Percentiles rank a stretch among this genome's conserved stretches.
Conservation (phyloP, 2,113 vertebrate genomes). For the Corythoichthys haematopterus region DNA sequence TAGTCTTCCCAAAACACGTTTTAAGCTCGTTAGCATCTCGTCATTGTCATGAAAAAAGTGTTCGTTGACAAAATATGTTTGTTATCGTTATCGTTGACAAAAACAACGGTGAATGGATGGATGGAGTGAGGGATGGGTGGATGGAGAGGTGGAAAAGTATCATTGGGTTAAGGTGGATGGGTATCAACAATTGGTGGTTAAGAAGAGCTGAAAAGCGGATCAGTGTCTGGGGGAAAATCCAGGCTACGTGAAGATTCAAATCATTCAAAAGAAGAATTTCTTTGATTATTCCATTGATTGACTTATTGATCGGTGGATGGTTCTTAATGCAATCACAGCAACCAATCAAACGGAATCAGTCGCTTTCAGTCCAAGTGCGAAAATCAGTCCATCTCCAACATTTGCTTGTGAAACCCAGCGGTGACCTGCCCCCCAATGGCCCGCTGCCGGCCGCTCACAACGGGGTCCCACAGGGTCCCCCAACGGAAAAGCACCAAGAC, state of each 20-base stretch:
- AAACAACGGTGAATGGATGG: not conserved
- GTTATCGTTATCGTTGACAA: not conserved
- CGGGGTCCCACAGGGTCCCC: not conserved
- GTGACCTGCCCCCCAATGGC: not conserved
- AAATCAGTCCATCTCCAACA: not conserved
- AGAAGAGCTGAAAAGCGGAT: not conserved
- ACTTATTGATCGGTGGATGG: not conserved
- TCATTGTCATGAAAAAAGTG: no score
- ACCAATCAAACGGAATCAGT: not conserved
- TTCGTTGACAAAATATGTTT: no score
- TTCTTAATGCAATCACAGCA: not conserved
- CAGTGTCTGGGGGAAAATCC: not conserved
- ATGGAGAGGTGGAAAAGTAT: not conserved
- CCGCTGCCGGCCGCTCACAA: not conserved
- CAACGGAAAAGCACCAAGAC: not conserved
- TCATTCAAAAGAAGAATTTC: no score
- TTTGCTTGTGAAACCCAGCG: not conserved
- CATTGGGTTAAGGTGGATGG: not conserved
- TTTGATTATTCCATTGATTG: no score
- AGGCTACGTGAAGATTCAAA: no score
- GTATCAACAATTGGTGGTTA: not conserved
- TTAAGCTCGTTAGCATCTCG: no score
- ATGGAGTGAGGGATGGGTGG: not conserved
- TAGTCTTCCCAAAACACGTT: no score
- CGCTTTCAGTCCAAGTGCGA: not conserved